Base-by-base conservation (phyloP, 2,888 invertebrate genomes). In the Petrolisthes manimaculis region DNA sequence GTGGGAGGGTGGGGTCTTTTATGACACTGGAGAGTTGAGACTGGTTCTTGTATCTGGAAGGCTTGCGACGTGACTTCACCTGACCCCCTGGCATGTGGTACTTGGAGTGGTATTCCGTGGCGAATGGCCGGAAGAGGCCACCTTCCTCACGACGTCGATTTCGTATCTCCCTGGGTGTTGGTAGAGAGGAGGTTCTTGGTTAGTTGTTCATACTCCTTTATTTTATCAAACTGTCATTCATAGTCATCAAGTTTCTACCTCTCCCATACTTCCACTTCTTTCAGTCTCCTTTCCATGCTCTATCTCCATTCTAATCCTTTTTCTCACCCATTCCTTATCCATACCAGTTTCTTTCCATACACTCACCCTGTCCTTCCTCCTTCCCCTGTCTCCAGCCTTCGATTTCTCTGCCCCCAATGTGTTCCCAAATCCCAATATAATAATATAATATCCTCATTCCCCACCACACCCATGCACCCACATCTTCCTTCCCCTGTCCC, bases 61-160 rank as follows among this genome's bases (percentile, higher is more conserved):
- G 71, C 21, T 21, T 14, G 14, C 71, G 71, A 6, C 71, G 14
- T 14, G 71, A 14, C 71, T n/a, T 71, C 6, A n/a, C 6, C 14
- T 12, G 18, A 12, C 21, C 18, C 37, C 37, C 37, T 6, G 6
- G 1, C 18, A 6, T 6, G 12, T n/a, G 71, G n/a, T 71, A 71
- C n/a, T 71, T 71, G n/a, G 71, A 1, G 71, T 71, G 14, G 71
- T 71, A 71, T n/a, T 71, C 71, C 6, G 71, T 71, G 71, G 71
- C 14, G 71, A 71, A 71, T 6, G 21, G 71, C 1, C n/a, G 14
- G 9, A 12, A 18, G 18, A 71, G 21, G 18, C 71, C 71, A 6
- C 21, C 71, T 37, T 37, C 37, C 37, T 37, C 37, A 37, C 37
- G 37, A n/a, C 71, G 71, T 71, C 71, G 12, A 3, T 71, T 21